Evolutionary conservation across 1,140 invertebrate species (phyloP), one percentile per base, ranked within the genome.

Genomic region (Pomacea maculata): DNA sequence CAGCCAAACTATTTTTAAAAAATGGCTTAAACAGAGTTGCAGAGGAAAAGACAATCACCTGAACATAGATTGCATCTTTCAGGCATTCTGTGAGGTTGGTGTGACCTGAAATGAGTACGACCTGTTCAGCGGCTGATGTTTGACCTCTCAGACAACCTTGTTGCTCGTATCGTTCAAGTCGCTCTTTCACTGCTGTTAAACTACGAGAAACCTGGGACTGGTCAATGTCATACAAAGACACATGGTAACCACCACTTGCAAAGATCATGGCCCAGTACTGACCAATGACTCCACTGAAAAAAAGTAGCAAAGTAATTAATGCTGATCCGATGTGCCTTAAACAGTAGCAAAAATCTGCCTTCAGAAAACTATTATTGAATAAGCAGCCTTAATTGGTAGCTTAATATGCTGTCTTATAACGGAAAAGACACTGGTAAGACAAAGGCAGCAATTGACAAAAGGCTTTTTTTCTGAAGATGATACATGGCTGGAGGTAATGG

Each of bases 151-250:
- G 78, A n/a, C 85, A 72, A 15, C 94, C 94, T 77, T 94, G 93
- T 12, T 92, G 90, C 91, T 97, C 94, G 55, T 98, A 92, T 11
- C 92, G 92, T 52, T 93, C 92, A 29, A 98, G 90, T 87, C 97
- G 95, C 11, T 93, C 89, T 83, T 94, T 90, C 72, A 97, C 95
- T 84, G 95, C 94, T 52, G 92, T 92, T 0, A 97, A 88, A 0
- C 96, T 96, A 67, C 64, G 29, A 9, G 82, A 90, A 55, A 98
- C 93, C 90, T 96, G 95, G 76, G 95, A 92, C n/a, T 93, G 92
- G 29, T 95, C 92, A 63, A 96, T 94, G 88, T 99, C 97, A 89
- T 94, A 98, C 55, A 99, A 92, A 10, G 92, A 92, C 21, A 98
- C 96, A 88, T 95, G 92, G 89, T 97, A 98, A 11, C 96, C 97